Conservation (phyloP, 2,888 invertebrate species). For the Lepidocyrtoides sp. region DNA sequence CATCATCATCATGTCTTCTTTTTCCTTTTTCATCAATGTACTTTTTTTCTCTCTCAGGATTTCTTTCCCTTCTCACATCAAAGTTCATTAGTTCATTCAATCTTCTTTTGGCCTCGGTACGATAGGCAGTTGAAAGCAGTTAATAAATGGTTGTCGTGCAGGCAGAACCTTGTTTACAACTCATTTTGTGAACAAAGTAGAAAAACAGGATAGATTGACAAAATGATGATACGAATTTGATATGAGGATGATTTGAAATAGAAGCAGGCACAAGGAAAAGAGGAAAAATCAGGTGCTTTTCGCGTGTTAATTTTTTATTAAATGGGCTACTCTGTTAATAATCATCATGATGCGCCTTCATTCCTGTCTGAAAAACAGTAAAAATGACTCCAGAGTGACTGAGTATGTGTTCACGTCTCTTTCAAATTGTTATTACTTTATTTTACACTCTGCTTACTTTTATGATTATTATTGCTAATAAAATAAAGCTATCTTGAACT, state of each 20-base stretch:
- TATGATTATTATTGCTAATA: not conserved
- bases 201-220: slow-evolving; percentile 19
- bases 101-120: slow-evolving; percentile 47
- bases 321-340: slow-evolving; percentile 45
- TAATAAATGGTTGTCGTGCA: slow-evolving; percentile 9
- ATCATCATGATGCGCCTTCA: slow-evolving; percentile 28
- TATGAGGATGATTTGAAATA: not conserved
- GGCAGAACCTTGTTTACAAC: slow-evolving; percentile 61
- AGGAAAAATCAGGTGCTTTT: slow-evolving; percentile 66
- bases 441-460: not conserved
- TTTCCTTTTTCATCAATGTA: not conserved
- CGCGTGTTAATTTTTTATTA: slow-evolving; percentile 58
- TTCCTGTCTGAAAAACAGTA: slow-evolving; percentile 4
- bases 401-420: no score
- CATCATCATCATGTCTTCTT: not conserved
- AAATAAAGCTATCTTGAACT: slow-evolving; percentile 56
- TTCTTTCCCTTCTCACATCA: slow-evolving; percentile 14
- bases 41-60: not conserved
- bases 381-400: not conserved
- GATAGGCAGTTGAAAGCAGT: slow-evolving; percentile 61
- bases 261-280: slow-evolving; percentile 4
- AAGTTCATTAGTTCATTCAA: slow-evolving; percentile 65
- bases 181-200: slow-evolving; percentile 30
- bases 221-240: not conserved
- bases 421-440: no score